A percentile compares a stretch with the other conserved stretches of the same genome.
These are phyloP conservation scores for Loxodonta africana DNA, from an alignment of 2,113 vertebrate genomes.

Conservation along the genomic window DNA sequence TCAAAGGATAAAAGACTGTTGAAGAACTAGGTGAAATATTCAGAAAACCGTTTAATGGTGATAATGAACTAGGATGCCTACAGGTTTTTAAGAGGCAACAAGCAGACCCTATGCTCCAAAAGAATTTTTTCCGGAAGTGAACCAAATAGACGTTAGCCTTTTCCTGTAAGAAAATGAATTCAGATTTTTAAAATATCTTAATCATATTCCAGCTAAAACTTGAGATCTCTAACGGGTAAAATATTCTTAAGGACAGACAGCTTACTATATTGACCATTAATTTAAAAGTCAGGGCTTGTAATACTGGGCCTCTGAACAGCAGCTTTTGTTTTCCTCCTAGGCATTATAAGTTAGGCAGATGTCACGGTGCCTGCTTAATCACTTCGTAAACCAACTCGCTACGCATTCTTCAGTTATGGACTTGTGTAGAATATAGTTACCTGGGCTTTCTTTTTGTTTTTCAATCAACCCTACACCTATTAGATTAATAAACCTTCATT, in stretches of 20 bases:
- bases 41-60: neutral
- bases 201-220: constrained; percentile 18
- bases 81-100: constrained; percentile 22
- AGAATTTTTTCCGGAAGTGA: neutral
- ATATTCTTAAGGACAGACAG: neutral
- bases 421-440: neutral
- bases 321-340: neutral
- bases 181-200: constrained; percentile 19
- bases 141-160: neutral
- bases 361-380: neutral
- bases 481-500: neutral
- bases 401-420: neutral
- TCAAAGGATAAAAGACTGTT: neutral
- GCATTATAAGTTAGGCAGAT: neutral
- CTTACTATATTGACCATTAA: neutral
- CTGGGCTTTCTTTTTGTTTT: neutral
- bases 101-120: neutral
- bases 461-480: neutral
- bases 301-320: neutral
- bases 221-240: neutral
- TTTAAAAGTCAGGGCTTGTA: neutral
- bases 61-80: constrained; percentile 36
- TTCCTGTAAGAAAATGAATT: neutral
- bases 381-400: neutral
- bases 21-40: constrained; percentile 5